A percentile compares a stretch with the other conserved stretches of the same genome.
Evolutionary conservation across 2,797 vertebrate genomes (phyloP).

Genomic region (Phalloptychus januarius): DNA sequence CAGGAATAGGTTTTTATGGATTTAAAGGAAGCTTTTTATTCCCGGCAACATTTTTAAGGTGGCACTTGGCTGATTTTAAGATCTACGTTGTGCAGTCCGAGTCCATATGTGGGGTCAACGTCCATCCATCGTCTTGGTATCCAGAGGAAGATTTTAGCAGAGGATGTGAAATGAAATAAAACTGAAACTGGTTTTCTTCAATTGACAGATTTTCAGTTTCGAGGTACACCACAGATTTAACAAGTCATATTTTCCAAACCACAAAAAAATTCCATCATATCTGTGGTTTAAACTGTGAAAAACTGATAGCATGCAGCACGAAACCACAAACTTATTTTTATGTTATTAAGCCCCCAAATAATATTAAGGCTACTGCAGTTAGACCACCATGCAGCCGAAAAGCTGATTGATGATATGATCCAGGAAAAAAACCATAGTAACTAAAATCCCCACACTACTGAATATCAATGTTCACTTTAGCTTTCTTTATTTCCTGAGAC

Average conservation of each 20-base stretch:
- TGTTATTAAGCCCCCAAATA: neutral
- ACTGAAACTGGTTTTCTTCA: neutral
- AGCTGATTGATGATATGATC: too few species aligned
- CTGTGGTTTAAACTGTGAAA: neutral
- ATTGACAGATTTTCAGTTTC: neutral
- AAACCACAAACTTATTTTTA: neutral
- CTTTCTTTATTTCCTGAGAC: too few species aligned
- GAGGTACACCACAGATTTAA: neutral
- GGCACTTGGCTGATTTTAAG: neutral
- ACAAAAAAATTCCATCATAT: neutral
- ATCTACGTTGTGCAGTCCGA: too few species aligned
- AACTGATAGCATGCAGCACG: neutral
- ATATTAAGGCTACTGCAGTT: neutral
- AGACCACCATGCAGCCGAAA: neutral
- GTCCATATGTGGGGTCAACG: neutral
- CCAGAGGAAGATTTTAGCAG: neutral
- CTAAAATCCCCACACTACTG: neutral
- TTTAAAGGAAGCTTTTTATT: neutral
- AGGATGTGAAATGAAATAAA: neutral
- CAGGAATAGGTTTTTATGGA: neutral
- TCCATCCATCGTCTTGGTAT: neutral
- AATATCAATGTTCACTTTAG: neutral
- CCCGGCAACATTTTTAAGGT: neutral
- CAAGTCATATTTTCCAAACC: neutral
- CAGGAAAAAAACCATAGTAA: neutral